Conservation (phyloP, 2,113 vertebrate genomes). For the Morone saxatilis region DNA sequence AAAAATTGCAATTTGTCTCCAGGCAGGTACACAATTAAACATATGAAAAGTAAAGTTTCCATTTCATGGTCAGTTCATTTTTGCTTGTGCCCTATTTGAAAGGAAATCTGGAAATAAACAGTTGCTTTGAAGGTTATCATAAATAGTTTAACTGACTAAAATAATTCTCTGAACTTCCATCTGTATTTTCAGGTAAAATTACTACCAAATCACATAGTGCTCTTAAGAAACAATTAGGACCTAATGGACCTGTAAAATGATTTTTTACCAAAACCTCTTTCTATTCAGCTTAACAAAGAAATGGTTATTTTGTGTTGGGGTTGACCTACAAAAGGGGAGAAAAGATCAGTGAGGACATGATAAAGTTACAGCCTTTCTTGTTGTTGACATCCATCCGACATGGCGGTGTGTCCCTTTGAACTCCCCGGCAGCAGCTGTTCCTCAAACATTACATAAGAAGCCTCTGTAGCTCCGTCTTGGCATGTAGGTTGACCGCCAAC, state of each 20-base stretch:
- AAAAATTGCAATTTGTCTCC: neutral
- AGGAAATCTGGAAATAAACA: neutral
- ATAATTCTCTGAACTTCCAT: too few relatives aligned
- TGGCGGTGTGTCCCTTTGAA: slow-evolving; percentile 36
- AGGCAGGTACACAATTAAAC: neutral
- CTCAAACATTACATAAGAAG: slow-evolving; percentile 42
- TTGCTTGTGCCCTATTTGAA: too few relatives aligned
- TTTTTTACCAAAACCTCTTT: neutral
- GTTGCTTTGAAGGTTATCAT: neutral
- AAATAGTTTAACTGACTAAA: neutral
- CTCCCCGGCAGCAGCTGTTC: slow-evolving; percentile 61
- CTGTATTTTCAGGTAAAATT: neutral
- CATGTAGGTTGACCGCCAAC: slow-evolving; percentile 34
- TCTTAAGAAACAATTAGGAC: neutral
- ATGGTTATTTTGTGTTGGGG: neutral
- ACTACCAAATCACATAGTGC: too few relatives aligned
- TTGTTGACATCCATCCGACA: slow-evolving; percentile 27
- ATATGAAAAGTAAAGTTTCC: neutral
- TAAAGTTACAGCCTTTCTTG: slow-evolving; percentile 24
- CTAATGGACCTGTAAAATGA: neutral
- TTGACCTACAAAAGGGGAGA: neutral
- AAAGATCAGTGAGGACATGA: slow-evolving; percentile 23
- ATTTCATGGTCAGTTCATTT: neutral
- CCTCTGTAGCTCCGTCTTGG: slow-evolving; percentile 24
- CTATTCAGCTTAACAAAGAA: too few relatives aligned